Percentiles rank a stretch among this genome's conserved stretches.
Evolutionary conservation across 2,888 invertebrate genomes (phyloP).

Genomic region (Caenorhabditis sp.): DNA sequence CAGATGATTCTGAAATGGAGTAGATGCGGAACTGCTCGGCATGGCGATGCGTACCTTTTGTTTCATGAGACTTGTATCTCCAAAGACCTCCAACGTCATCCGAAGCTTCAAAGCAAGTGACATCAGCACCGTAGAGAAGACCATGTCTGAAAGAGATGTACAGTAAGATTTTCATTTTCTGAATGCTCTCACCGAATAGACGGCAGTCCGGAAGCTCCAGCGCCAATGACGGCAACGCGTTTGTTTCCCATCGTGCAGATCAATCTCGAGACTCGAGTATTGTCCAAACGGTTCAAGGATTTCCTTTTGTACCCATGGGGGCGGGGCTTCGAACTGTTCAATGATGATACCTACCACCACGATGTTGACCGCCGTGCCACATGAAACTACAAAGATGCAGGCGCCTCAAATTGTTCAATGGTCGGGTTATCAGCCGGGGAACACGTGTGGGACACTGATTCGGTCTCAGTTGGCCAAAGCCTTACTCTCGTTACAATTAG

Average conservation of each 20-base stretch:
- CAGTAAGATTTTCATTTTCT: neutral
- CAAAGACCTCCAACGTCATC: slow-evolving; percentile 83
- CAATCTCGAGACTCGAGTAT: neutral
- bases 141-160: slow-evolving; percentile 63
- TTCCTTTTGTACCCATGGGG: slow-evolving; percentile 37
- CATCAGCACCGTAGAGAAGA: slow-evolving; percentile 80
- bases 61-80: slow-evolving; percentile 76
- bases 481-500: slow-evolving; percentile 35
- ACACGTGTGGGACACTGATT: slow-evolving; percentile 46
- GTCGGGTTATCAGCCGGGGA: slow-evolving; percentile 32
- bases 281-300: neutral
- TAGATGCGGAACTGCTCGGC: neutral
- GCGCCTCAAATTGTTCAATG: slow-evolving; percentile 44
- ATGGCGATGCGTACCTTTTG: slow-evolving; percentile 47
- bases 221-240: slow-evolving; percentile 64
- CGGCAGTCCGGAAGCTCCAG: slow-evolving; percentile 71
- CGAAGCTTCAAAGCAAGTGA: slow-evolving; percentile 83
- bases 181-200: slow-evolving; percentile 59
- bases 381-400: slow-evolving; percentile 51
- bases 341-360: slow-evolving; percentile 32
- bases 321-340: slow-evolving; percentile 40
- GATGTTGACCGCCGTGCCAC: slow-evolving; percentile 33
- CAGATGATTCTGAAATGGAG: slow-evolving; percentile 76
- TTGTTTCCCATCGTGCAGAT: slow-evolving; percentile 40
- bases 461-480: slow-evolving; percentile 14